Evolutionary conservation across 2,797 vertebrate genomes (phyloP).

Genomic region (Anguilla anguilla): DNA sequence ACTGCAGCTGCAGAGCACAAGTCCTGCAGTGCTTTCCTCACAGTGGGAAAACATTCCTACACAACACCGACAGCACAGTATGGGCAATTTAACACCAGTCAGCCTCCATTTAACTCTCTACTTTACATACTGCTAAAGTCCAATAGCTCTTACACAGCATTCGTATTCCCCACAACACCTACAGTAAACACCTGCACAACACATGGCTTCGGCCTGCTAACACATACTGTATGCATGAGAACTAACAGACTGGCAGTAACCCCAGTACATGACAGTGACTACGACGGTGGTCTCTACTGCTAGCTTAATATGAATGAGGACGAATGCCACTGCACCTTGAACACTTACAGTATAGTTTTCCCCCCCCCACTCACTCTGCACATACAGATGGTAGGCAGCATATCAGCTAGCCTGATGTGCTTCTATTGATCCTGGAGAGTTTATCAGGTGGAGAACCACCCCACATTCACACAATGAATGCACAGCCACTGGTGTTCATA

Average conservation of each 20-base stretch:
- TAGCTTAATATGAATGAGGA: not conserved
- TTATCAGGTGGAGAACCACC: not conserved
- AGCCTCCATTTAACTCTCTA: not conserved
- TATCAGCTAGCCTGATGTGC: not conserved
- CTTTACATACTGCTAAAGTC: not conserved
- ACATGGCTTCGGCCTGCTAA: not conserved
- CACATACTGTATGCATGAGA: not conserved
- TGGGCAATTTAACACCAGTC: not conserved
- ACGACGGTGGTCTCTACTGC: not conserved
- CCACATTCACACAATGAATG: not conserved
- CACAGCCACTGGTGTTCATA: too few species aligned
- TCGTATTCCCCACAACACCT: not conserved
- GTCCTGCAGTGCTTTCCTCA: not conserved
- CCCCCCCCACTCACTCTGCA: not conserved
- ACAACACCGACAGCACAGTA: slow-evolving; percentile 7
- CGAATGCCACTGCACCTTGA: not conserved
- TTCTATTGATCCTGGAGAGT: not conserved
- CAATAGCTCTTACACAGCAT: not conserved
- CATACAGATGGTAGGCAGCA: not conserved
- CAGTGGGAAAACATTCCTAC: not conserved
- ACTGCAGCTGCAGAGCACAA: not conserved
- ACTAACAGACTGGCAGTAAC: not conserved
- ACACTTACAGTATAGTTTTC: not conserved
- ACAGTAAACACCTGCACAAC: not conserved
- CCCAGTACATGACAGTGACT: not conserved